Percentiles rank a stretch among this genome's conserved stretches.
Evolutionary conservation across 2,797 vertebrate genomes (phyloP).

Genomic region (Chelonia mydas): DNA sequence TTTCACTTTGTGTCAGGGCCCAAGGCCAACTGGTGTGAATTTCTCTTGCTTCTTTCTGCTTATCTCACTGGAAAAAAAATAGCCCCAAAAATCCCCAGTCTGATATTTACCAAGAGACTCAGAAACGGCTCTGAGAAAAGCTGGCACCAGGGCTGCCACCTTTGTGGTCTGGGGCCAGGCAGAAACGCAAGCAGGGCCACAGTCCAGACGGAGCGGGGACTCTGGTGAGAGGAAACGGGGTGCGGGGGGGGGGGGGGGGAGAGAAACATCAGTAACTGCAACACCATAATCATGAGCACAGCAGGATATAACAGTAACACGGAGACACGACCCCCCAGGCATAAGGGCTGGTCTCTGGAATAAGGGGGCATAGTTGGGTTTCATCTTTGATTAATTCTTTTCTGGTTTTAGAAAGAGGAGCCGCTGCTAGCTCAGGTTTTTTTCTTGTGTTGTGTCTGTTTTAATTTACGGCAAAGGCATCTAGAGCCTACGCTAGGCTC

Average conservation of each 20-base stretch:
- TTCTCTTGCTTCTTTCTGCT: constrained; percentile 62
- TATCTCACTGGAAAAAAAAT: constrained; percentile 66
- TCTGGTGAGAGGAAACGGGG: neutral
- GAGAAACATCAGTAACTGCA: neutral
- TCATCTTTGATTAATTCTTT: neutral
- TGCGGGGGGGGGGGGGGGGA: neutral
- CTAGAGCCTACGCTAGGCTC: fast-evolving
- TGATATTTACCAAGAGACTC: constrained; percentile 59
- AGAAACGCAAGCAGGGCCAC: neutral
- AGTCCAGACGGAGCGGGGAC: neutral
- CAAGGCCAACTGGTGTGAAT: constrained; percentile 36
- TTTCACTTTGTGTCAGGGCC: constrained; percentile 67
- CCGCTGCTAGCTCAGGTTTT: fast-evolving
- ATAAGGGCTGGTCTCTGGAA: neutral
- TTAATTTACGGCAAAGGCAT: neutral
- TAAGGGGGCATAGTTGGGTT: neutral
- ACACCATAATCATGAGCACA: neutral
- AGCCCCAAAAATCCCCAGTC: constrained; percentile 62
- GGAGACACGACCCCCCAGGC: fast-evolving
- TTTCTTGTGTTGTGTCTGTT: fast-evolving
- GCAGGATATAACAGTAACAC: neutral
- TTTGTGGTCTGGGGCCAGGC: neutral
- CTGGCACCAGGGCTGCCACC: fast-evolving
- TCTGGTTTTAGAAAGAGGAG: neutral
- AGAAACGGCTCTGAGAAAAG: neutral